Percentiles rank a stretch among this genome's conserved stretches.
These are phyloP conservation scores for Brenthis daphne DNA, from an alignment of 2,888 invertebrate species.

Conservation along the genomic window DNA sequence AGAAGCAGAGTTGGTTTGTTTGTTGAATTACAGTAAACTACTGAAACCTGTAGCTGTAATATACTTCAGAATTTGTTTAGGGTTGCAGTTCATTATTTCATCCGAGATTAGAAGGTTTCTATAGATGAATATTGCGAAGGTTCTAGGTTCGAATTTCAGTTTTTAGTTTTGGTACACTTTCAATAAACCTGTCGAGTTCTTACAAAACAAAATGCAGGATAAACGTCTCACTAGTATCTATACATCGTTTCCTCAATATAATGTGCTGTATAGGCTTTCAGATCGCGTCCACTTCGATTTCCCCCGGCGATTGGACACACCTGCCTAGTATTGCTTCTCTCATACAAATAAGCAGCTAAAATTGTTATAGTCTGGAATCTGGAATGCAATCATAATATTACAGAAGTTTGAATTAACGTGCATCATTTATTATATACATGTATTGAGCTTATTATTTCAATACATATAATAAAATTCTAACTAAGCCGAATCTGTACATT, in stretches of 20 bases:
- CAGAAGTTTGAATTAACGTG: neutral
- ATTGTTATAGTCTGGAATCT: neutral
- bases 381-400: constrained; percentile 9
- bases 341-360: constrained; percentile 14
- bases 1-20: no score
- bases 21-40: no score
- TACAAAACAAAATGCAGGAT: neutral
- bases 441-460: no score
- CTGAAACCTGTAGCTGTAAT: no score
- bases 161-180: no score
- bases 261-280: constrained; percentile 24
- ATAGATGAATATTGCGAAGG: no score
- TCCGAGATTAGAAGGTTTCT: no score
- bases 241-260: neutral
- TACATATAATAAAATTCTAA: no score
- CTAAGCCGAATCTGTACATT: no score
- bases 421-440: neutral
- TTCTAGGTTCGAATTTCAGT: no score
- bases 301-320: constrained; percentile 21
- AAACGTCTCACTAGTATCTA: neutral
- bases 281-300: constrained; percentile 18
- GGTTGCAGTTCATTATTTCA: no score
- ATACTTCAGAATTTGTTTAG: no score
- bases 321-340: constrained; percentile 13
- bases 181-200: neutral